phyloP scores from a whole-genome alignment of 2,888 invertebrate species.

The Macaria liturata region DNA sequence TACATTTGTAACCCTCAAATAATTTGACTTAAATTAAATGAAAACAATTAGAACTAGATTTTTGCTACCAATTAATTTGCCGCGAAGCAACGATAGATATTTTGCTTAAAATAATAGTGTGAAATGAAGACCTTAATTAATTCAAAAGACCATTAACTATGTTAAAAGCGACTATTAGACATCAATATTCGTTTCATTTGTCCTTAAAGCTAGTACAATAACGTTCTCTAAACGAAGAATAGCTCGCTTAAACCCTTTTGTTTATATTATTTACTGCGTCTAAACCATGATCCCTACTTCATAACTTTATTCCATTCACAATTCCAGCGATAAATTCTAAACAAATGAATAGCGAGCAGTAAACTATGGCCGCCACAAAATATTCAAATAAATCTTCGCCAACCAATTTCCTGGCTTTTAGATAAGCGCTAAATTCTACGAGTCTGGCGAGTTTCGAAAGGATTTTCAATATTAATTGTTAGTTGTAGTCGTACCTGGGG shows the following conservation, averaged over 20 bases:
- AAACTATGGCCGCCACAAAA: conserved; percentile 47
- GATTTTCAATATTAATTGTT: conserved; percentile 65
- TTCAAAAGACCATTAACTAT: no score
- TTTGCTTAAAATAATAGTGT: no score
- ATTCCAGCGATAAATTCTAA: conserved; percentile 42
- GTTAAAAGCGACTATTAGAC: no score
- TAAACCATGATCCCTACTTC: conserved; percentile 38
- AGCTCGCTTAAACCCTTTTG: conserved; percentile 14
- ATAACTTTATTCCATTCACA: conserved; percentile 46
- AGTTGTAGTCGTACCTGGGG: conserved; percentile 56
- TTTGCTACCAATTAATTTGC: no score
- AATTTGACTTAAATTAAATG: no score
- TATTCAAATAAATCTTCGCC: conserved; percentile 54
- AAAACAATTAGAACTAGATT: no score
- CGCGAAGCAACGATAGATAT: no score
- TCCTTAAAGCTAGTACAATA: conserved; percentile 4
- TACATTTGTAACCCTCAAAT: no score
- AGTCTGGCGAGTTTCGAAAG: conserved; percentile 39
- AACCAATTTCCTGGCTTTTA: conserved; percentile 53
- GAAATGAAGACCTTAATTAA: no score
- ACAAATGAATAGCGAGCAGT: conserved; percentile 46
- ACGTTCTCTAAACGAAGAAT: conserved; percentile 5
- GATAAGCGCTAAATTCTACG: conserved; percentile 45
- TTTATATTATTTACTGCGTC: conserved; percentile 32
- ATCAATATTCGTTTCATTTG: neutral